phyloP scores from a whole-genome alignment of 2,113 vertebrate genomes.

The Brienomyrus longianalis region DNA sequence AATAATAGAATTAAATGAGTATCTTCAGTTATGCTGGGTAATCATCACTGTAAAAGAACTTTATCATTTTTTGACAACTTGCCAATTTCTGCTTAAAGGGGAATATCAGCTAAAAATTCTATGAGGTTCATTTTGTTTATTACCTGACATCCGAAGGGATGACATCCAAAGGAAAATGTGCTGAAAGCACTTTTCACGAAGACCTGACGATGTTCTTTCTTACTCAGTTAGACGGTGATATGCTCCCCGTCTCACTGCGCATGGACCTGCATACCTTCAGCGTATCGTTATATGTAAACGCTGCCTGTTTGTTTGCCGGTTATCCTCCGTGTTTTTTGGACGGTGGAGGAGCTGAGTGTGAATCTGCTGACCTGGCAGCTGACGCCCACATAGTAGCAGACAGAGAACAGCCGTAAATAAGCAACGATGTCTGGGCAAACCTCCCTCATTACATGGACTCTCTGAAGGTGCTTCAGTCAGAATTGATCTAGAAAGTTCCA shows the following conservation, averaged over 20 bases:
- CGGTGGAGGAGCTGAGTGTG: not conserved
- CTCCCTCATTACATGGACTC: not conserved
- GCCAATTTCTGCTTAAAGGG: not conserved
- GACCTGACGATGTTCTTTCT: not conserved
- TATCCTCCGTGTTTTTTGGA: not conserved
- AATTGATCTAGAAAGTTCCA: not conserved
- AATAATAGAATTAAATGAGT: not conserved
- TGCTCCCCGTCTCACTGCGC: not conserved
- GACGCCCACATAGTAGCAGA: not conserved
- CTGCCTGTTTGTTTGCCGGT: not conserved
- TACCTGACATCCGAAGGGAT: not conserved
- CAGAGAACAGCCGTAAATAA: not conserved
- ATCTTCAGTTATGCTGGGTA: not conserved
- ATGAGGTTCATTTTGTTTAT: not conserved
- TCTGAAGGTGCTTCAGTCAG: not conserved
- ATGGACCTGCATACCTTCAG: not conserved
- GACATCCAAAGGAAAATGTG: not conserved
- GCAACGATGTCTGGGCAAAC: not conserved
- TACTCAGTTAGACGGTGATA: not conserved
- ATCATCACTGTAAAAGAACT: not conserved
- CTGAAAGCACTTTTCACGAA: not conserved
- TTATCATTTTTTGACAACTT: not conserved
- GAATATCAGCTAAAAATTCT: not conserved
- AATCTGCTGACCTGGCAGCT: not conserved
- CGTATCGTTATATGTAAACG: not conserved